Evolutionary conservation across 2,888 invertebrate species (phyloP).

Genomic region (Encarsia formosa): DNA sequence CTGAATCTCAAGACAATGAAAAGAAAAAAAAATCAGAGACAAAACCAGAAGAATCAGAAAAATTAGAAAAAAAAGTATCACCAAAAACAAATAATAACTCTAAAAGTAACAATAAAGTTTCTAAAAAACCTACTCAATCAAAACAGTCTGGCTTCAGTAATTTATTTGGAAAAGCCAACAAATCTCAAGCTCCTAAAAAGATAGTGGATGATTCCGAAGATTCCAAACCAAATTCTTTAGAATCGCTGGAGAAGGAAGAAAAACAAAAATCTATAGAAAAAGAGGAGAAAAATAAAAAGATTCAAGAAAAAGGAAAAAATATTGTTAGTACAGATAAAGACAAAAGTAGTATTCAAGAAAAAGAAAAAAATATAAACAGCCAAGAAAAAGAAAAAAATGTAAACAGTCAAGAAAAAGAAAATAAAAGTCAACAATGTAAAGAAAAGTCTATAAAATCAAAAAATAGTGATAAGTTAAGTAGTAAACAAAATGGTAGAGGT

Average conservation of each 20-base stretch:
- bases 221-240: background rate
- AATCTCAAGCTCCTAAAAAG: conserved; percentile 7
- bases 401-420: conserved; percentile 10
- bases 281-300: background rate
- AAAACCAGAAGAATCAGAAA: conserved; percentile 14
- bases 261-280: background rate
- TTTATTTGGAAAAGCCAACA: conserved; percentile 38
- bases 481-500: conserved; percentile 27
- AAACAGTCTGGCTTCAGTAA: conserved; percentile 38
- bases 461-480: conserved; percentile 24
- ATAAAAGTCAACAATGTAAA: conserved; percentile 4
- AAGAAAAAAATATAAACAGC: background rate
- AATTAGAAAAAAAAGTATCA: conserved; percentile 21
- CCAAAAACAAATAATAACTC: conserved; percentile 8
- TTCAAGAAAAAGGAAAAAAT: background rate
- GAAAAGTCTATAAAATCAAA: conserved; percentile 17
- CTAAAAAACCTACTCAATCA: conserved; percentile 36
- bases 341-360: background rate
- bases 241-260: background rate
- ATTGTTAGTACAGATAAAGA: too few species aligned
- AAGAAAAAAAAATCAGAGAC: conserved; percentile 13
- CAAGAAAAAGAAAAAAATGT: conserved; percentile 6
- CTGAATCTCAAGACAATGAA: conserved; percentile 15
- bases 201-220: conserved; percentile 8
- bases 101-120: conserved; percentile 26